A percentile compares a stretch with the other conserved stretches of the same genome.
These are phyloP conservation scores for Typhlomys cinereus DNA, from an alignment of 2,113 vertebrate species.

Conservation along the genomic window DNA sequence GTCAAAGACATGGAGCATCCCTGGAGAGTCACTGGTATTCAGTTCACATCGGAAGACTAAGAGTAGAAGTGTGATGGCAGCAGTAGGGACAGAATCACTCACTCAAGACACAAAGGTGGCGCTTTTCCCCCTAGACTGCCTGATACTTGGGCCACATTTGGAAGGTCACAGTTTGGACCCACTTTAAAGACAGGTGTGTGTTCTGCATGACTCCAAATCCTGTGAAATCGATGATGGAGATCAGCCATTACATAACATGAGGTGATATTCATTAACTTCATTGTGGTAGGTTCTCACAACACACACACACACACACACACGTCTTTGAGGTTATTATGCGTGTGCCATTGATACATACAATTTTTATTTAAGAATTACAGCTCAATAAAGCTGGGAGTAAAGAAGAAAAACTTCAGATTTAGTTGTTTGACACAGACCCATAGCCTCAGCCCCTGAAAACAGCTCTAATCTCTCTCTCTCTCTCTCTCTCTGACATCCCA, in stretches of 20 bases:
- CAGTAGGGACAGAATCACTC: background rate
- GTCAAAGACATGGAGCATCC: background rate
- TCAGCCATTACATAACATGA: background rate
- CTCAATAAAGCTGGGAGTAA: background rate
- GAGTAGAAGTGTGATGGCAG: background rate
- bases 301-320: too few species aligned
- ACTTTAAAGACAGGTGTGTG: background rate
- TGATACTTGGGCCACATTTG: background rate
- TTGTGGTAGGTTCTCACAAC: background rate
- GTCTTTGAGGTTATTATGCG: background rate
- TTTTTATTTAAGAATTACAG: background rate
- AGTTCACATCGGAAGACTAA: background rate
- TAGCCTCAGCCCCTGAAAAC: background rate
- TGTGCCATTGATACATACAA: background rate
- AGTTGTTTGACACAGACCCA: background rate
- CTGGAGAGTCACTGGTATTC: background rate
- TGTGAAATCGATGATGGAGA: background rate
- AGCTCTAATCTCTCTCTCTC: background rate
- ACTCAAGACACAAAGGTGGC: too few species aligned
- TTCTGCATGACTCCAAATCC: background rate
- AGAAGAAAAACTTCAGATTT: background rate
- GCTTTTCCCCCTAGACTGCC: background rate
- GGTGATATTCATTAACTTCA: background rate
- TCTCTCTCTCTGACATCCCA: background rate
- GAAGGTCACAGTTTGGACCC: background rate